A percentile compares a stretch with the other conserved stretches of the same genome.
Evolutionary conservation across 2,797 vertebrate species (phyloP).

Genomic region (Vultur gryphus): DNA sequence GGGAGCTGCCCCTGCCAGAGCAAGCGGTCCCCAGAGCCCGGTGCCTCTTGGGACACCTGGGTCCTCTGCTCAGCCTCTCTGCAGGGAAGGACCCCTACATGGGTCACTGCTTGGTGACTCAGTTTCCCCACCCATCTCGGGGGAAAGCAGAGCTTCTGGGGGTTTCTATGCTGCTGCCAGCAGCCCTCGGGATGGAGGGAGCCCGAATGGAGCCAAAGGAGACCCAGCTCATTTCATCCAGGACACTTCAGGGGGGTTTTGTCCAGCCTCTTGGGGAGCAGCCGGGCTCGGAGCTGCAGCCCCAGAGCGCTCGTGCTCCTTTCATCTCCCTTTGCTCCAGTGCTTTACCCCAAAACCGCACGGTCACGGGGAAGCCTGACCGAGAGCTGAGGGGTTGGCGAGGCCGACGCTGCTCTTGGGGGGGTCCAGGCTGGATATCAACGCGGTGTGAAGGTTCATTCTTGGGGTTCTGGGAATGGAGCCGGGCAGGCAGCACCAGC

Average conservation of each 20-base stretch:
- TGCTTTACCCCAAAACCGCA: not conserved
- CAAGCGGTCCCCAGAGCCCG: accelerated
- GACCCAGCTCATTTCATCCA: not conserved
- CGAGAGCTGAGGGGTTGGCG: accelerated
- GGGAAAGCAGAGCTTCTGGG: not conserved
- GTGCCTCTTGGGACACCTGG: accelerated
- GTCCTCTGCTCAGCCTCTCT: not conserved
- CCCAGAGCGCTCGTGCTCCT: not conserved
- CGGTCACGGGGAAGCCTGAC: accelerated
- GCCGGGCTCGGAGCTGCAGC: not conserved
- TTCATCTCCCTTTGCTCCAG: not conserved
- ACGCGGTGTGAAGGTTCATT: not conserved
- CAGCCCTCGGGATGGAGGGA: not conserved
- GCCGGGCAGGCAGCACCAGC: accelerated
- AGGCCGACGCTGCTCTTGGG: not conserved
- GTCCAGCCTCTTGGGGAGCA: not conserved
- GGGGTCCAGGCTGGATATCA: not conserved
- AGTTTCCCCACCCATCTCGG: not conserved
- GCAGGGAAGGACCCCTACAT: not conserved
- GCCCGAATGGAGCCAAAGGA: not conserved
- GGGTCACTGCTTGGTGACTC: not conserved
- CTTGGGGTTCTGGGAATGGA: not conserved
- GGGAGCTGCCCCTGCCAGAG: not conserved
- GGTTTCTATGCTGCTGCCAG: not conserved
- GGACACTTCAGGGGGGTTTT: not conserved